Percentiles rank a stretch among this genome's conserved stretches.
Evolutionary conservation across 2,113 vertebrate species (phyloP).

Genomic region (Bubo scandiacus): DNA sequence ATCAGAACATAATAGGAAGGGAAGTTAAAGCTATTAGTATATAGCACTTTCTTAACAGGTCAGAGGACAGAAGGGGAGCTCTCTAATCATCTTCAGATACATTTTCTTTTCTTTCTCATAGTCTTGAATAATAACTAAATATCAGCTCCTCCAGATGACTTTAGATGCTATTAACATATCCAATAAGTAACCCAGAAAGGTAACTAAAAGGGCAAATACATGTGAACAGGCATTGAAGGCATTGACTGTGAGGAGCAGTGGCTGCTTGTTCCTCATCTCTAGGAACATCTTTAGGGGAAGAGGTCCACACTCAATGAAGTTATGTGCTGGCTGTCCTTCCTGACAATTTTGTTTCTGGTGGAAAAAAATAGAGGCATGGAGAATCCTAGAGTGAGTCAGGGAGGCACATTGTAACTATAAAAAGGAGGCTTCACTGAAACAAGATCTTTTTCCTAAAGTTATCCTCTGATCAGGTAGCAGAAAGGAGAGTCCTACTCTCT

Average conservation of each 20-base stretch:
- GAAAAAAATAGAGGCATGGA: not conserved
- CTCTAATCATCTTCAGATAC: not conserved
- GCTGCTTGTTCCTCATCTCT: not conserved
- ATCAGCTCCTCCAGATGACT: not conserved
- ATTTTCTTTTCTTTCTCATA: not conserved
- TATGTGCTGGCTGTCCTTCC: not conserved
- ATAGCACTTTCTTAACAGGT: not conserved
- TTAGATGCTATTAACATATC: not conserved
- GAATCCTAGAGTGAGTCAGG: not conserved
- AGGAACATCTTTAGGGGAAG: not conserved
- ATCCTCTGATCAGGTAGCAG: not conserved
- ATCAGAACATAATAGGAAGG: not conserved
- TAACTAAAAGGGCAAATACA: not conserved
- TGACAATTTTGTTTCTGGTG: not conserved
- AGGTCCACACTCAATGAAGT: not conserved
- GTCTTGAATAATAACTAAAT: not conserved
- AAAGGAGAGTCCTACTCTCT: not conserved
- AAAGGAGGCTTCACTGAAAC: not conserved
- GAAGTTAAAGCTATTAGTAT: conserved; percentile 17
- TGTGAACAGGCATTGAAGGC: not conserved
- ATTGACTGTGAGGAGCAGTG: not conserved
- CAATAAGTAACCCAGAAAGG: not conserved
- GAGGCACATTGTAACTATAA: not conserved
- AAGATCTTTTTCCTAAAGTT: not conserved
- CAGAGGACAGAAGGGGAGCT: not conserved